A percentile compares a stretch with the other conserved stretches of the same genome.
Conservation (phyloP, 2,797 vertebrate genomes). For the Microctenopoma lineatum region DNA sequence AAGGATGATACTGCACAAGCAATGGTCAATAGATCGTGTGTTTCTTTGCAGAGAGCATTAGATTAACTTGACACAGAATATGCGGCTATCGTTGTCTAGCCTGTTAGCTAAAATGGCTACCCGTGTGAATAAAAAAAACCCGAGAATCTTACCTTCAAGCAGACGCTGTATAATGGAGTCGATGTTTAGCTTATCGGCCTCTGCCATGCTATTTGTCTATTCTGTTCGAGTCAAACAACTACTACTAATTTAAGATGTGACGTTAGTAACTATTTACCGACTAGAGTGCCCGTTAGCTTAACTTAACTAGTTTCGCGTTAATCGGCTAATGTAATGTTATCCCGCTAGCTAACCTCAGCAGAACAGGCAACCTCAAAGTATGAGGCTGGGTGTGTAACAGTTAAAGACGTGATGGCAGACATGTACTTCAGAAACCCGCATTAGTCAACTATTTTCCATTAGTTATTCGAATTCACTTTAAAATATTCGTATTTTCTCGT, state of each 20-base stretch:
- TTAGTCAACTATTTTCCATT: constrained; percentile 25
- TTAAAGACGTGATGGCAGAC: constrained; percentile 40
- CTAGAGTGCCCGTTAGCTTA: constrained; percentile 62
- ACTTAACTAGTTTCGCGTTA: constrained; percentile 72
- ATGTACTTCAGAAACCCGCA: constrained; percentile 53
- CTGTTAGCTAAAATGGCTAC: constrained; percentile 74
- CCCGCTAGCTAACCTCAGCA: constrained; percentile 77
- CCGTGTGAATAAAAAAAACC: constrained; percentile 53
- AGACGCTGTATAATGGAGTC: constrained; percentile 88
- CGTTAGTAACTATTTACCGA: constrained; percentile 25
- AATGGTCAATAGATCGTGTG: neutral
- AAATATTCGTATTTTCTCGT: constrained; percentile 39
- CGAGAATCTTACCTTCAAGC: constrained; percentile 83
- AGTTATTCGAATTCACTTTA: constrained; percentile 27
- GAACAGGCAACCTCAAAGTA: constrained; percentile 70
- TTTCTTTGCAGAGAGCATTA: constrained; percentile 1
- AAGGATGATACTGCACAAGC: neutral
- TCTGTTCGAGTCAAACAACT: constrained; percentile 30
- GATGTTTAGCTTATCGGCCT: constrained; percentile 88
- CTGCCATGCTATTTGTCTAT: constrained; percentile 81
- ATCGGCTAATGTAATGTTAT: constrained; percentile 78
- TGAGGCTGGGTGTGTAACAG: constrained; percentile 49
- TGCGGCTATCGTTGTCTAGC: constrained; percentile 57
- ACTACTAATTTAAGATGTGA: constrained; percentile 9
- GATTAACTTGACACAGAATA: constrained; percentile 27